Evolutionary conservation across 1,140 invertebrate species (phyloP).

Genomic region (Fopius arisanus): DNA sequence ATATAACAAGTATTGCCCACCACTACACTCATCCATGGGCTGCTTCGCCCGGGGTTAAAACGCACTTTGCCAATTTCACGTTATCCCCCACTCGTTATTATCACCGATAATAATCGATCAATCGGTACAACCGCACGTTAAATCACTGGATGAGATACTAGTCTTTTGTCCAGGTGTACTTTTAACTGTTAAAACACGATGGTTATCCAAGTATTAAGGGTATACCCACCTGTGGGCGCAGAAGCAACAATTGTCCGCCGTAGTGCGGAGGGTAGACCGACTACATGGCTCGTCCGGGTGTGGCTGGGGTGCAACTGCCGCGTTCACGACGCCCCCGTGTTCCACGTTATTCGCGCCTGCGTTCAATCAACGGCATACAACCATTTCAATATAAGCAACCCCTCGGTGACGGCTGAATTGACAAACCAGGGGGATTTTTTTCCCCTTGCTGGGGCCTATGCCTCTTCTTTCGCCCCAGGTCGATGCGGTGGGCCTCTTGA

Average conservation of each 20-base stretch:
- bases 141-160: neutral
- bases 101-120: no score
- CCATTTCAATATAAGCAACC: neutral
- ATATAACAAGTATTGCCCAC: neutral
- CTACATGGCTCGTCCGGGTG: constrained; percentile 65
- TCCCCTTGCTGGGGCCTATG: constrained; percentile 25
- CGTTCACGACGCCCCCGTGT: constrained; percentile 44
- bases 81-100: no score
- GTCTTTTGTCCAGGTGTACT: neutral
- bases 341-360: constrained; percentile 50
- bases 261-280: constrained; percentile 63
- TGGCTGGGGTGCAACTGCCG: constrained; percentile 64
- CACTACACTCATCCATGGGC: neutral
- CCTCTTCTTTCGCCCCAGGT: no score
- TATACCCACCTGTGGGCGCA: constrained; percentile 65
- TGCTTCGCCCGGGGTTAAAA: neutral
- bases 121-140: neutral
- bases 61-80: neutral
- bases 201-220: constrained; percentile 34
- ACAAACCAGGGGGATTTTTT: constrained; percentile 38
- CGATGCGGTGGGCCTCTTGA: neutral
- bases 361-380: constrained; percentile 25
- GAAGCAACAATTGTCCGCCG: constrained; percentile 67
- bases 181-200: neutral
- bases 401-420: constrained; percentile 22